A percentile compares a stretch with the other conserved stretches of the same genome.
phyloP scores from a whole-genome alignment of 35 echinoderm and acorn worm species.

The Apostichopus californicus region DNA sequence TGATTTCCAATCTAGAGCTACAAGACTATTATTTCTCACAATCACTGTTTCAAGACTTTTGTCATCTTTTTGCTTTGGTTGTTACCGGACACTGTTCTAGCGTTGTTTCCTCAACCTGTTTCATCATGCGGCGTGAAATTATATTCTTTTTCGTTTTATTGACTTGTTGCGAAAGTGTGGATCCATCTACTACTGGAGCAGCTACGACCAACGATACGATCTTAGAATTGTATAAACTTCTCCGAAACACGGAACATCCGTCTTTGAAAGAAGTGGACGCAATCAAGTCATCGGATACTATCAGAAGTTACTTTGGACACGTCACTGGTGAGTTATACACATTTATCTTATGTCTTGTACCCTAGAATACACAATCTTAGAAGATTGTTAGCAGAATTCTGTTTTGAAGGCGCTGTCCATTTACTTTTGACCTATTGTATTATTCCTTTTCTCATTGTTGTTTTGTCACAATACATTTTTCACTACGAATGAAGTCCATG shows the following conservation, averaged over 20 bases:
- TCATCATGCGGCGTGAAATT: not conserved
- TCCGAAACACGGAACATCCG: slow-evolving; percentile 68
- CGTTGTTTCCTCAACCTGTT: not conserved
- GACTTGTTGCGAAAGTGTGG: not conserved
- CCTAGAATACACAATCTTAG: not conserved
- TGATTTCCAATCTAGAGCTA: not conserved
- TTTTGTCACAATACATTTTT: not conserved
- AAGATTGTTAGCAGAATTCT: no score
- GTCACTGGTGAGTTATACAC: slow-evolving; percentile 58
- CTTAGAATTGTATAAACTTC: slow-evolving; percentile 65
- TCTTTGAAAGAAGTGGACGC: slow-evolving; percentile 54
- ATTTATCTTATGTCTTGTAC: not conserved
- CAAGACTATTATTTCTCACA: not conserved
- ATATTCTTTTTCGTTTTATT: not conserved
- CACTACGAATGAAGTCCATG: no score
- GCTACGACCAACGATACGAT: slow-evolving; percentile 44
- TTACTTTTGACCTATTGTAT: not conserved
- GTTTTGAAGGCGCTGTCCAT: no score
- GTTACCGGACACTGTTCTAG: not conserved
- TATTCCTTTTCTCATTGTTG: not conserved
- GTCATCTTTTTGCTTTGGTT: not conserved
- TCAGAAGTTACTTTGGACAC: slow-evolving; percentile 61
- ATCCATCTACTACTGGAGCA: not conserved
- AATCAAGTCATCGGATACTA: slow-evolving; percentile 69
- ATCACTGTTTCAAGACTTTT: not conserved